A percentile compares a stretch with the other conserved stretches of the same genome.
phyloP scores from a whole-genome alignment of 2,888 invertebrate species.

The Oscheius sp. region DNA sequence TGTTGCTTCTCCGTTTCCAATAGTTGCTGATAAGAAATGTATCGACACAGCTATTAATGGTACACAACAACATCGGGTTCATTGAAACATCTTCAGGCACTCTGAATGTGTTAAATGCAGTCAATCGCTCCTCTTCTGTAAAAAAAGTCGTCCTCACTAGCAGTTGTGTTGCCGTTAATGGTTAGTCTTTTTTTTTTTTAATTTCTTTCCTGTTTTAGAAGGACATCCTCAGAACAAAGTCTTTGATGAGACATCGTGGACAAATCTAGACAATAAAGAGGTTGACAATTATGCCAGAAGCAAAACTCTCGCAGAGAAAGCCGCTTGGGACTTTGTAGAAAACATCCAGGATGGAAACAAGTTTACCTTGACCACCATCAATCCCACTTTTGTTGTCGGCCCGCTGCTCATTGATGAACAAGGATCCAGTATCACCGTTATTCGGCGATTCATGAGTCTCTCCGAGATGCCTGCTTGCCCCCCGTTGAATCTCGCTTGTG shows the following conservation, averaged over 20 bases:
- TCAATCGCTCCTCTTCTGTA: slow-evolving; percentile 71
- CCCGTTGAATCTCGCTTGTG: slow-evolving; percentile 72
- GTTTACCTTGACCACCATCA: slow-evolving; percentile 74
- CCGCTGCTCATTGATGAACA: slow-evolving; percentile 71
- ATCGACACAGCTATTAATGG: slow-evolving; percentile 49
- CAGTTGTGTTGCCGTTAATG: slow-evolving; percentile 73
- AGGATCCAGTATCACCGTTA: slow-evolving; percentile 66
- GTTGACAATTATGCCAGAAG: slow-evolving; percentile 67
- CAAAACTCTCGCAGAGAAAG: slow-evolving; percentile 74
- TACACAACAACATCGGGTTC: slow-evolving; percentile 13
- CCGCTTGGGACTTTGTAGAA: slow-evolving; percentile 75
- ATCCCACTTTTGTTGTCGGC: slow-evolving; percentile 74
- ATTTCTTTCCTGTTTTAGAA: slow-evolving; percentile 44
- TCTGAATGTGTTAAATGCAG: slow-evolving; percentile 54
- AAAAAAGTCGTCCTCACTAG: slow-evolving; percentile 74
- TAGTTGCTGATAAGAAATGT: slow-evolving; percentile 61
- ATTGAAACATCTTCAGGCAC: slow-evolving; percentile 36
- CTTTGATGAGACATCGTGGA: slow-evolving; percentile 65
- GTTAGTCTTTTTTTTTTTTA: slow-evolving; percentile 39
- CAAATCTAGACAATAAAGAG: slow-evolving; percentile 47
- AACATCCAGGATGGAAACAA: slow-evolving; percentile 68
- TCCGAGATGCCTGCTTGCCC: slow-evolving; percentile 68
- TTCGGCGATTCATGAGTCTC: slow-evolving; percentile 62
- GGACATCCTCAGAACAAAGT: slow-evolving; percentile 59
- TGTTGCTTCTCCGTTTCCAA: slow-evolving; percentile 68